A percentile compares a stretch with the other conserved stretches of the same genome.
Conservation (phyloP, 2,888 invertebrate species). For the Parnassius mnemosyne region DNA sequence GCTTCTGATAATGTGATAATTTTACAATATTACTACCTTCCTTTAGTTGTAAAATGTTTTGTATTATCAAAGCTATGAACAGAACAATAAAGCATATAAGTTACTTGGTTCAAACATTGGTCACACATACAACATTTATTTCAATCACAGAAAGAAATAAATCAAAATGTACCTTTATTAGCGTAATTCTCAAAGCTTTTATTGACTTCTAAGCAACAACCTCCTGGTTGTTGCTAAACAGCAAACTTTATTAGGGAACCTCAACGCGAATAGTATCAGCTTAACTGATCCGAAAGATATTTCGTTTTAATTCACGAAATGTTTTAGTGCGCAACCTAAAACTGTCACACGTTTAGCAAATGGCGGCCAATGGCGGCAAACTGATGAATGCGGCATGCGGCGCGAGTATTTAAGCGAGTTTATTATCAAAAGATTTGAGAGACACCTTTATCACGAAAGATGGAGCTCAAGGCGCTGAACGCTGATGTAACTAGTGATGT, state of each 20-base stretch:
- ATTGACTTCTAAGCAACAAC: slow-evolving; percentile 74
- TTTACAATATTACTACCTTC: too few species aligned
- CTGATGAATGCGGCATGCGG: slow-evolving; percentile 47
- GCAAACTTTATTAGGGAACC: slow-evolving; percentile 21
- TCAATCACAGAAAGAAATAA: not conserved
- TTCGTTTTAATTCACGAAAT: slow-evolving; percentile 6
- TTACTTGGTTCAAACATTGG: too few species aligned
- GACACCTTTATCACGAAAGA: slow-evolving; percentile 49
- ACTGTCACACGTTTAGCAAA: slow-evolving; percentile 40
- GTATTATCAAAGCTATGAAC: too few species aligned
- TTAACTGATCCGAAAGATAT: slow-evolving; percentile 40
- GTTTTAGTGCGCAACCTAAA: slow-evolving; percentile 34
- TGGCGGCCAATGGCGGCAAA: slow-evolving; percentile 41
- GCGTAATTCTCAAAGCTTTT: slow-evolving; percentile 84
- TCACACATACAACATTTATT: too few species aligned
- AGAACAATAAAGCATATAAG: too few species aligned
- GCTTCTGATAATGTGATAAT: too few species aligned
- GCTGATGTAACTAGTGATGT: slow-evolving; percentile 29
- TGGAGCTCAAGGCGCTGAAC: slow-evolving; percentile 17
- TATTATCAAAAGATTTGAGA: slow-evolving; percentile 57
- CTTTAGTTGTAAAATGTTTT: too few species aligned
- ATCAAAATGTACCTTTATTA: slow-evolving; percentile 62
- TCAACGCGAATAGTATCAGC: slow-evolving; percentile 43
- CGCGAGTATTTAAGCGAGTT: slow-evolving; percentile 52
- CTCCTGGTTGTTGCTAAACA: slow-evolving; percentile 73